Conservation (phyloP, 2,888 invertebrate genomes). For the Dryadula phaetusa region DNA sequence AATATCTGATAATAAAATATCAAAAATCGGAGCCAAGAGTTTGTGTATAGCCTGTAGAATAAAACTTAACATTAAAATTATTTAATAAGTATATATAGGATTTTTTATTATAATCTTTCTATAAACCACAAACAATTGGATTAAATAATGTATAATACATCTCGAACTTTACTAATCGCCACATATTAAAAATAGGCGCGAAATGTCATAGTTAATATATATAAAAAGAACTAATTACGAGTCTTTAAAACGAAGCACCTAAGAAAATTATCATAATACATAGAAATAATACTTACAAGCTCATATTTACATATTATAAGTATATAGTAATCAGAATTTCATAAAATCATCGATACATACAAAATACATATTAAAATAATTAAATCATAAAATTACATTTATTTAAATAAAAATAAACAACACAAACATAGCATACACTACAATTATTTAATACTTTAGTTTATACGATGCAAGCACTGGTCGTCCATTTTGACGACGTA, state of each 20-base stretch:
- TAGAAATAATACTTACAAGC: conserved; percentile 3
- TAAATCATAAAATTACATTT: not conserved
- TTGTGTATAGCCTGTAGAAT: no score
- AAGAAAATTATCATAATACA: not conserved
- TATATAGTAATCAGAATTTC: not conserved
- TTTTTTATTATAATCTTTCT: no score
- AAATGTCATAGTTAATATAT: no score
- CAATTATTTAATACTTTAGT: conserved; percentile 19
- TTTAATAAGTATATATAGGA: no score
- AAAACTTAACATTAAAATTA: no score
- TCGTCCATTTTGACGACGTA: conserved; percentile 3
- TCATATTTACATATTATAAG: conserved; percentile 16
- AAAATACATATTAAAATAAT: not conserved
- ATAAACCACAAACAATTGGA: no score
- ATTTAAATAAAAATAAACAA: not conserved
- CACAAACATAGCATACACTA: not conserved
- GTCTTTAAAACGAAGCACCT: not conserved
- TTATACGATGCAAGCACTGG: not conserved
- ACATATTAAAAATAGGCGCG: not conserved
- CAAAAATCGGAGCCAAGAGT: no score
- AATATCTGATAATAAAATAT: no score
- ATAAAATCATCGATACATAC: not conserved
- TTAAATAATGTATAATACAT: no score
- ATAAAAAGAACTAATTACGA: not conserved
- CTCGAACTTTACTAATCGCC: not conserved